Evolutionary conservation across 2,888 invertebrate species (phyloP).

Genomic region (Acleris literana): DNA sequence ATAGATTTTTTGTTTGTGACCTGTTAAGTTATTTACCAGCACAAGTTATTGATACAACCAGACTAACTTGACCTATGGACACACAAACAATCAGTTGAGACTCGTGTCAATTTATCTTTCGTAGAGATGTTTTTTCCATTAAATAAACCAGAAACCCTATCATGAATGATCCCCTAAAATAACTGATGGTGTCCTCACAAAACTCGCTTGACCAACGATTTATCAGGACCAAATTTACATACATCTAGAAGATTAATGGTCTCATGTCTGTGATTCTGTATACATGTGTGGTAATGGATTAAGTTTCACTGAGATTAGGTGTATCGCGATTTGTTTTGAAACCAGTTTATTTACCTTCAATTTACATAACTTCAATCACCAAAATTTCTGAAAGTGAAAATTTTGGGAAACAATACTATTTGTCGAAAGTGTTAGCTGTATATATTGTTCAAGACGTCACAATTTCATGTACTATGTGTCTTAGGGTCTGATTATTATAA

Average conservation of each 20-base stretch:
- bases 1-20: background rate
- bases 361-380: background rate
- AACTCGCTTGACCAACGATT: slow-evolving; percentile 64
- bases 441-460: too few species aligned
- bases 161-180: slow-evolving; percentile 49
- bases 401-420: too few species aligned
- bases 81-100: too few species aligned
- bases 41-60: too few species aligned
- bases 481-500: too few species aligned
- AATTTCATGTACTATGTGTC: too few species aligned
- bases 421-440: too few species aligned
- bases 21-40: too few species aligned
- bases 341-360: background rate
- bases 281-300: slow-evolving; percentile 45
- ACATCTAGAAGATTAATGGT: slow-evolving; percentile 71
- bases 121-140: slow-evolving; percentile 1
- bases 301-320: slow-evolving; percentile 40
- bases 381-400: too few species aligned
- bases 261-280: slow-evolving; percentile 56
- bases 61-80: too few species aligned
- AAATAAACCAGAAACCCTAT: slow-evolving; percentile 8
- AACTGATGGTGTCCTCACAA: slow-evolving; percentile 49
- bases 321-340: slow-evolving; percentile 14
- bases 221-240: slow-evolving; percentile 73
- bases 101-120: background rate